These are phyloP conservation scores for Dolichomitus sp. DNA, from an alignment of 2,888 invertebrate genomes.

Conservation along the genomic window DNA sequence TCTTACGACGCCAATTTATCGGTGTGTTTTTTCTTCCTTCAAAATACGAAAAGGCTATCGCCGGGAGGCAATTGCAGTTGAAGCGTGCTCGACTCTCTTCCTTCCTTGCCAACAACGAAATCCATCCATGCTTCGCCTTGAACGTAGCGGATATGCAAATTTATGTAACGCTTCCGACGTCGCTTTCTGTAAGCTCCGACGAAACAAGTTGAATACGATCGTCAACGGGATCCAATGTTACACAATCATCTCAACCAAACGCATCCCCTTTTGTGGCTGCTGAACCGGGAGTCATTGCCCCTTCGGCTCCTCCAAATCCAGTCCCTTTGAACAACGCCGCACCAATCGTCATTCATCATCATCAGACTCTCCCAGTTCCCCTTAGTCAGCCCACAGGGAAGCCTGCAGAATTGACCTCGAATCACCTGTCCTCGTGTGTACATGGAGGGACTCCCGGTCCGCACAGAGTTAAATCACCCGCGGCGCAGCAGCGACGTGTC, in stretches of 20 bases:
- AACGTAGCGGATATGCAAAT: slow-evolving; percentile 11
- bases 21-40: slow-evolving; percentile 29
- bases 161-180: background rate
- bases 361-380: slow-evolving; percentile 21
- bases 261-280: background rate
- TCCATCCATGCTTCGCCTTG: background rate
- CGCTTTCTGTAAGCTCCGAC: background rate
- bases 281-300: background rate
- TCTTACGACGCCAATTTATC: slow-evolving; percentile 29
- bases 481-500: slow-evolving; percentile 19
- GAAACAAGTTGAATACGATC: background rate
- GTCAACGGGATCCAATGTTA: background rate
- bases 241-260: slow-evolving; percentile 6
- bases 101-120: slow-evolving; percentile 3
- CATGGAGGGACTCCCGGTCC: slow-evolving; percentile 19
- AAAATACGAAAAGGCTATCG: slow-evolving; percentile 41
- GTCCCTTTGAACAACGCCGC: slow-evolving; percentile 45
- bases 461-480: slow-evolving; percentile 51
- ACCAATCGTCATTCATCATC: slow-evolving; percentile 56
- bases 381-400: slow-evolving; percentile 23
- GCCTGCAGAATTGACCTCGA: slow-evolving; percentile 45
- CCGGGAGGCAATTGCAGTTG: slow-evolving; percentile 38
- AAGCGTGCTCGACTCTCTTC: slow-evolving; percentile 23
- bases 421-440: slow-evolving; percentile 49
- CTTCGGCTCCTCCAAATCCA: slow-evolving; percentile 13